phyloP scores from a whole-genome alignment of 2,113 vertebrate genomes.

The Podilymbus podiceps region DNA sequence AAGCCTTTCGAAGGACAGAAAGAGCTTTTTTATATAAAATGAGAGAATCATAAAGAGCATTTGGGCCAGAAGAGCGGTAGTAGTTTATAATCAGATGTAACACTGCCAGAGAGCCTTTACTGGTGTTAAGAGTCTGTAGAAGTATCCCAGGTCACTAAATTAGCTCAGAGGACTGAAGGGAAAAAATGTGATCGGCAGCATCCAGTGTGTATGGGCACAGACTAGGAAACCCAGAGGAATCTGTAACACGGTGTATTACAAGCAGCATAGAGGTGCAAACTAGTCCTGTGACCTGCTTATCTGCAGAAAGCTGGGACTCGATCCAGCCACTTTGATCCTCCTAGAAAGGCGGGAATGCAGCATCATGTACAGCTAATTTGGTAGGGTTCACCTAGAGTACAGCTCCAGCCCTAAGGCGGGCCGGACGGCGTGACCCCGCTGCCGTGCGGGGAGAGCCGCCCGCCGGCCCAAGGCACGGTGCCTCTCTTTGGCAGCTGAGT shows the following conservation, averaged over 20 bases:
- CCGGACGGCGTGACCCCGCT: not conserved
- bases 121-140: not conserved
- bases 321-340: slow-evolving; percentile 76
- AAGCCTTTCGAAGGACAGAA: slow-evolving; percentile 49
- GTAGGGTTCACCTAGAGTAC: slow-evolving; percentile 74
- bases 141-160: slow-evolving; percentile 37
- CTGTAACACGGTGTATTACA: slow-evolving; percentile 45
- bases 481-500: not conserved
- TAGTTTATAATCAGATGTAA: slow-evolving; percentile 21
- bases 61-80: not conserved
- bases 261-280: slow-evolving; percentile 66
- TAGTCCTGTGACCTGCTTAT: slow-evolving; percentile 79
- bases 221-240: slow-evolving; percentile 68
- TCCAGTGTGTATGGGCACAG: not conserved
- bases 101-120: not conserved
- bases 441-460: not conserved
- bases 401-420: not conserved
- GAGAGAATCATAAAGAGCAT: not conserved
- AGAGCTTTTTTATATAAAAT: slow-evolving; percentile 34
- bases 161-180: slow-evolving; percentile 23
- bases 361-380: slow-evolving; percentile 73
- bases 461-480: not conserved
- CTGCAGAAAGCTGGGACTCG: slow-evolving; percentile 63
- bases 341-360: slow-evolving; percentile 65
- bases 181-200: slow-evolving; percentile 24